phyloP scores from a whole-genome alignment of 64 coral and sea anemone species.

The Actinia equina region DNA sequence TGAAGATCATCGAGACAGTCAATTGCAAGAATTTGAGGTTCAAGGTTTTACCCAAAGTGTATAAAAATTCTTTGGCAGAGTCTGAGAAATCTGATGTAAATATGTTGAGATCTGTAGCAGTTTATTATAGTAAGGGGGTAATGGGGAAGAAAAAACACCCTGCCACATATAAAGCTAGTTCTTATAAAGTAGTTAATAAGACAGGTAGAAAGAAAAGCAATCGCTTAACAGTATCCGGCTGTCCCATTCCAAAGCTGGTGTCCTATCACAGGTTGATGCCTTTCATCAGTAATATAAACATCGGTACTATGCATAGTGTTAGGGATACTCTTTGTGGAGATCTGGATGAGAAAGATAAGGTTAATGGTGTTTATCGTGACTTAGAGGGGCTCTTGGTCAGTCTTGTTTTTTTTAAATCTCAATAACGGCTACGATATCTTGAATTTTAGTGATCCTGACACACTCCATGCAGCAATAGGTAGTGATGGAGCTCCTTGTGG shows the following conservation, averaged over 20 bases:
- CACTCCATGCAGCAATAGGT: too few relatives aligned
- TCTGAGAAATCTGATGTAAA: conserved; percentile 47
- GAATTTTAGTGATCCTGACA: too few relatives aligned
- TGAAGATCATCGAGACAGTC: conserved; percentile 5
- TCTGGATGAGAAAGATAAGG: too few relatives aligned
- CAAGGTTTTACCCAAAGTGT: conserved; percentile 49
- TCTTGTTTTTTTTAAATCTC: too few relatives aligned
- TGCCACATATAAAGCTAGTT: conserved; percentile 20
- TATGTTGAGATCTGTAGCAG: conserved; percentile 40
- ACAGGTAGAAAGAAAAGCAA: conserved; percentile 32
- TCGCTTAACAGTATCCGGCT: conserved; percentile 19
- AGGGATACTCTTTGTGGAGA: too few relatives aligned
- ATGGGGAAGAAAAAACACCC: conserved; percentile 61
- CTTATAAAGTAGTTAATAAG: conserved; percentile 34
- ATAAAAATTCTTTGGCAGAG: conserved; percentile 1
- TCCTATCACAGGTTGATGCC: conserved; percentile 49
- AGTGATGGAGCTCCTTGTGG: too few relatives aligned
- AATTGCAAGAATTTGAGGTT: conserved; percentile 35
- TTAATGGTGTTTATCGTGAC: too few relatives aligned
- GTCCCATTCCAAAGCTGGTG: conserved; percentile 31
- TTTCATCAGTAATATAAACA: too few relatives aligned
- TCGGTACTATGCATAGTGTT: too few relatives aligned
- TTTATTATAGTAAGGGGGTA: conserved; percentile 59
- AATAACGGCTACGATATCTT: too few relatives aligned
- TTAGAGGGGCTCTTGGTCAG: too few relatives aligned